Evolutionary conservation across 1,140 invertebrate species (phyloP), one percentile per base, ranked within the genome.

Genomic region (Hermetia illucens): DNA sequence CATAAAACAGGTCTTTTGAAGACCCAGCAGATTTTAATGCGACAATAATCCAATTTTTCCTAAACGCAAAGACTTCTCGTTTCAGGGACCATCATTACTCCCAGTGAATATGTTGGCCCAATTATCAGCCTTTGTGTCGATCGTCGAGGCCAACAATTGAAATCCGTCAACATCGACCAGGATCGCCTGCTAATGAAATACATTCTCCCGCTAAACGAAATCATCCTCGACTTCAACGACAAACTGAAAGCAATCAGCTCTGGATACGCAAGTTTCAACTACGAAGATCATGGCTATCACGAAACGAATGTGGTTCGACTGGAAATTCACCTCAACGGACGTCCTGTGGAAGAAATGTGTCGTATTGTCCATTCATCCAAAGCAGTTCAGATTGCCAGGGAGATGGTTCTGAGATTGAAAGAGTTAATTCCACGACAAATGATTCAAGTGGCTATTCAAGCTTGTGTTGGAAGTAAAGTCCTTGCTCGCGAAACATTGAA

Each of bases 241-340:
- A 68, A 73, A 18, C 62, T 98, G 0, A 98, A 96, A 64, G 80
- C 79, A 16, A 47, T 88, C 10, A 82, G 79, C 13, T 95, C 90
- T 2, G 94, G 94, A 9, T 97, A 91, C 67, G 93, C 90, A 8
- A 94, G 88, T 61, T 98, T 98, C 65, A 93, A 97, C 65, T 98
- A 98, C 63, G 89, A 97, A 66, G 84, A 95, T 61, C 57, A 75
- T 54, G 90, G 82, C 12, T 96, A 84, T 62, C 66, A 84, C 56
- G 34, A 58, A 12, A 77, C 52, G 10, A 44, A 57, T 44, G 40
- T 58, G 33, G 63, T 68, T 21, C 62, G 91, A 76, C 57, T 95
- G 49, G 67, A 74, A 44, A 78, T 93, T 47, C 58, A 78, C 29
- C 57, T 97, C 18, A 97, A 97, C 67, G 82, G 83, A 8, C 61